Conservation (phyloP, 2,888 invertebrate species). For the Plusia festucae region DNA sequence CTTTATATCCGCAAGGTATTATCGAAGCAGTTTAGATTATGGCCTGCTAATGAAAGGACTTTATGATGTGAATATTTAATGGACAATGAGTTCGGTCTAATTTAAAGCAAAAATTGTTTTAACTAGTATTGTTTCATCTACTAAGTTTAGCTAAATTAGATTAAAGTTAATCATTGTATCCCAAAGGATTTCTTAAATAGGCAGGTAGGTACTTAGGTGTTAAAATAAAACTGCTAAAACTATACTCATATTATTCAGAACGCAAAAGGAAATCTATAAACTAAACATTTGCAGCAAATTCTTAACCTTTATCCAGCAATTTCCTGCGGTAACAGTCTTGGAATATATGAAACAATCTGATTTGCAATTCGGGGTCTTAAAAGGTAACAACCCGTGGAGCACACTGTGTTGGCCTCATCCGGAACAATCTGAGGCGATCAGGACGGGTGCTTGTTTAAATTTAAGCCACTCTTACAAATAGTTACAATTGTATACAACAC, state of each 20-base stretch:
- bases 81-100: not conserved
- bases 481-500: slow-evolving; percentile 14
- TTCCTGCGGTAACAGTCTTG: slow-evolving; percentile 42
- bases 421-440: slow-evolving; percentile 70
- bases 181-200: no score
- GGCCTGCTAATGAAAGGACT: slow-evolving; percentile 6
- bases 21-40: slow-evolving; percentile 1
- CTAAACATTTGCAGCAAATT: slow-evolving; percentile 22
- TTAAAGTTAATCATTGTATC: no score
- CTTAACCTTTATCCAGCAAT: slow-evolving; percentile 20
- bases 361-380: slow-evolving; percentile 74
- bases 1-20: slow-evolving; percentile 18
- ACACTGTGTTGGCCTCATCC: slow-evolving; percentile 62
- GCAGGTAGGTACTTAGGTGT: not conserved
- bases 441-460: slow-evolving; percentile 46
- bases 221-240: not conserved
- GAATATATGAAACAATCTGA: slow-evolving; percentile 71
- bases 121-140: no score
- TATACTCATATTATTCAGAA: not conserved
- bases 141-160: no score
- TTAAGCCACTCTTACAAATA: slow-evolving; percentile 28
- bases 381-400: slow-evolving; percentile 62
- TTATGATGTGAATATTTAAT: not conserved
- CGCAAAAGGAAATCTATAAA: slow-evolving; percentile 25
- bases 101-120: not conserved